Percentiles rank a stretch among this genome's conserved stretches.
These are phyloP conservation scores for Hapalemur alaotrensis DNA, from an alignment of 2,797 vertebrate genomes.

Conservation along the genomic window DNA sequence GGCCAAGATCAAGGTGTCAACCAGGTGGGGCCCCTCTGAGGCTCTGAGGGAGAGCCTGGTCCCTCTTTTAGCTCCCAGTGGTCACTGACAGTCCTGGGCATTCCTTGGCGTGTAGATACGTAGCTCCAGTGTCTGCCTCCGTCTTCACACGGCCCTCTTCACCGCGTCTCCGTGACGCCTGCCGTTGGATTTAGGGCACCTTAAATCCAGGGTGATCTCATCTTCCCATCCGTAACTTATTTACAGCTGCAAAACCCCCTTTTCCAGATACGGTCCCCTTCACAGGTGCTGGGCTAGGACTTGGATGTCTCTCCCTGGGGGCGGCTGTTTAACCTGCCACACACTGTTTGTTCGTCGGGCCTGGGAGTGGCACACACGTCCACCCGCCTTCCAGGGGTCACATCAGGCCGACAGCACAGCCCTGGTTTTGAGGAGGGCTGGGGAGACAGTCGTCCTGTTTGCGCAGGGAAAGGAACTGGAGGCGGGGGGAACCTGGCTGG, in stretches of 20 bases:
- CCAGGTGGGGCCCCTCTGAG: background rate
- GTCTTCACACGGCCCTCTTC: background rate
- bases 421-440: background rate
- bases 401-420: background rate
- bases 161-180: background rate
- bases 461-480: background rate
- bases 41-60: background rate
- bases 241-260: background rate
- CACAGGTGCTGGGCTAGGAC: background rate
- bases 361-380: background rate
- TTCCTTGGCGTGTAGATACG: accelerated
- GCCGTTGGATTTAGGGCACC: background rate
- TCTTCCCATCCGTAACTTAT: background rate
- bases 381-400: background rate
- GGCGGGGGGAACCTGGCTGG: background rate
- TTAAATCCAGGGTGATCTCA: background rate
- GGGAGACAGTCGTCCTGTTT: background rate
- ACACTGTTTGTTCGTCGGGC: background rate
- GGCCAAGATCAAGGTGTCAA: background rate
- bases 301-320: background rate
- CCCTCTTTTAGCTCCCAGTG: background rate
- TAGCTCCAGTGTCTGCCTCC: background rate
- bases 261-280: background rate
- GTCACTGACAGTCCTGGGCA: too few species aligned
- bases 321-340: background rate